Percentiles rank a stretch among this genome's conserved stretches.
Evolutionary conservation across 2,888 invertebrate species (phyloP).

Genomic region (Dolichomitus sp.): DNA sequence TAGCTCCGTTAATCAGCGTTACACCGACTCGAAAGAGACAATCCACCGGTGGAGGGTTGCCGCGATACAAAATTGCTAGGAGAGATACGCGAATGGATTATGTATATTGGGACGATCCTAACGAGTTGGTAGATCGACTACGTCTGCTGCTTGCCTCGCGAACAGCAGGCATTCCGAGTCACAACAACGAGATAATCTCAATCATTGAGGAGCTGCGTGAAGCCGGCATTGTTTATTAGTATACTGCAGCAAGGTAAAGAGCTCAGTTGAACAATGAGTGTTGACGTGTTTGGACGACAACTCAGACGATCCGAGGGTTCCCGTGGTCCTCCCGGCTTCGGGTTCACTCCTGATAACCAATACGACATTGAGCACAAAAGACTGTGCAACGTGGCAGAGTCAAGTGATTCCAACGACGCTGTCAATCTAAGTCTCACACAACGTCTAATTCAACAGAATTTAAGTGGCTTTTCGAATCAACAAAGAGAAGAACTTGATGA

Average conservation of each 20-base stretch:
- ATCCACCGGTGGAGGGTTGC: conserved; percentile 20
- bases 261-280: conserved; percentile 36
- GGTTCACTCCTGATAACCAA: conserved; percentile 43
- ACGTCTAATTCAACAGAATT: conserved; percentile 9
- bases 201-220: conserved; percentile 61
- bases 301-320: conserved; percentile 30
- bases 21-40: conserved; percentile 10
- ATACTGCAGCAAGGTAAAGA: background rate
- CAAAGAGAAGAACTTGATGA: conserved; percentile 13
- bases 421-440: conserved; percentile 31
- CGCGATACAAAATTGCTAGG: conserved; percentile 47
- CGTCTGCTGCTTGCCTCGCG: conserved; percentile 48
- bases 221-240: conserved; percentile 30
- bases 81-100: conserved; percentile 51
- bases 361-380: conserved; percentile 55
- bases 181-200: conserved; percentile 65
- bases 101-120: conserved; percentile 57
- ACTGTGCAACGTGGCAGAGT: conserved; percentile 52
- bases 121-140: conserved; percentile 58
- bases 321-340: conserved; percentile 42
- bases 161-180: conserved; percentile 51
- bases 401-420: conserved; percentile 28
- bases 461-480: background rate
- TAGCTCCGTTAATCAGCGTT: conserved; percentile 32
- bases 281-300: conserved; percentile 53